A percentile compares a stretch with the other conserved stretches of the same genome.
These are phyloP conservation scores for Condylura cristata DNA, from an alignment of 2,113 vertebrate genomes.

Conservation along the genomic window DNA sequence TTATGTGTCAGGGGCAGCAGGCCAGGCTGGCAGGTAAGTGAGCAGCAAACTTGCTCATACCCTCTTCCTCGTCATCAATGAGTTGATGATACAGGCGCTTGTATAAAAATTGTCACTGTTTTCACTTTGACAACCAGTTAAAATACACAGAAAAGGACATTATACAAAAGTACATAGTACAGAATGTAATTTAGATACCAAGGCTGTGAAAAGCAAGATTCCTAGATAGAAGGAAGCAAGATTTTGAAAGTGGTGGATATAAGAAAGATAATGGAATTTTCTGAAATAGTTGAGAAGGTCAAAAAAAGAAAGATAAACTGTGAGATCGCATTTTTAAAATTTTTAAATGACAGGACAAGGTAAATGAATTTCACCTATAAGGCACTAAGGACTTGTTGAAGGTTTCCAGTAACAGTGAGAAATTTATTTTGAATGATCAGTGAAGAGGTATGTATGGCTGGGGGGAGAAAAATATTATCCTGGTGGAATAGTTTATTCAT, in stretches of 20 bases:
- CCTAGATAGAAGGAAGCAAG: conserved; percentile 20
- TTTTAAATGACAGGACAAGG: background rate
- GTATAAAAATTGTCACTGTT: background rate
- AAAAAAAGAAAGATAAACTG: conserved; percentile 25
- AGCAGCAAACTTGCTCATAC: background rate
- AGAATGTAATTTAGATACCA: background rate
- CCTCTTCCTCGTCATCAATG: background rate
- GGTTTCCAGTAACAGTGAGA: background rate
- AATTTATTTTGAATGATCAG: background rate
- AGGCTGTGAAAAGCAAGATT: conserved; percentile 52
- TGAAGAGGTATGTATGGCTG: background rate
- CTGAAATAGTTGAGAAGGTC: conserved; percentile 47
- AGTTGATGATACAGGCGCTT: background rate
- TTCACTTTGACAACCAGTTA: conserved; percentile 5
- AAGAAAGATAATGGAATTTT: conserved; percentile 42
- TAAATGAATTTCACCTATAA: background rate
- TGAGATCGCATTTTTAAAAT: background rate
- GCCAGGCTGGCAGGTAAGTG: background rate
- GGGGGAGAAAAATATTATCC: background rate
- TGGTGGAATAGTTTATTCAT: no score
- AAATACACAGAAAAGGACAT: background rate
- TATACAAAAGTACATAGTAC: background rate
- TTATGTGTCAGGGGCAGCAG: background rate
- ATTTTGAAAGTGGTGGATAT: conserved; percentile 32
- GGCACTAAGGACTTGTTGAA: background rate